Conservation (phyloP, 2,888 invertebrate species). For the Lysandra bellargus region DNA sequence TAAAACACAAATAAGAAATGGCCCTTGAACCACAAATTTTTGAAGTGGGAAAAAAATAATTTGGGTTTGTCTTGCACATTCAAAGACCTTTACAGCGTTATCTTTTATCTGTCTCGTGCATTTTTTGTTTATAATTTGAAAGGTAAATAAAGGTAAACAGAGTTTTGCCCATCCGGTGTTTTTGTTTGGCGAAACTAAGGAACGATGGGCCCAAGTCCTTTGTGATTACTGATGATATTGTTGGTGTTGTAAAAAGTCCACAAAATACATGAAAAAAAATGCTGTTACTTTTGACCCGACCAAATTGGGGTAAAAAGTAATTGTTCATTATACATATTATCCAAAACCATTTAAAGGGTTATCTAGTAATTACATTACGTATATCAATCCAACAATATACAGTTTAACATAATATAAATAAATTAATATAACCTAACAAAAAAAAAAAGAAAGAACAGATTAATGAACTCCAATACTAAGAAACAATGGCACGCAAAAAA, state of each 20-base stretch:
- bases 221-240: neutral
- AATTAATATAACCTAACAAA: neutral
- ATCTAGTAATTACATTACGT: neutral
- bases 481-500: conserved; percentile 13
- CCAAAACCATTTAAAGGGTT: neutral
- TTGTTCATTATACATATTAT: neutral
- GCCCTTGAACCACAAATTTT: neutral
- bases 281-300: neutral
- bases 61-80: conserved; percentile 33
- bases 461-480: conserved; percentile 9
- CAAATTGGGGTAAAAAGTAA: neutral
- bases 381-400: too few relatives aligned
- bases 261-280: neutral
- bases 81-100: conserved; percentile 47
- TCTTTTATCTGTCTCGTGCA: conserved; percentile 50
- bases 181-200: conserved; percentile 47
- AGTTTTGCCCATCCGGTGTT: conserved; percentile 63
- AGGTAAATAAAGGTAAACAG: conserved; percentile 67
- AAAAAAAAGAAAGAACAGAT: neutral
- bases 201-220: conserved; percentile 33
- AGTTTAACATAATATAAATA: neutral
- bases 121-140: conserved; percentile 61
- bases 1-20: neutral
- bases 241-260: conserved; percentile 7
- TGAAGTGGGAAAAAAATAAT: neutral